Percentiles rank a stretch among this genome's conserved stretches.
Evolutionary conservation across 2,888 invertebrate species (phyloP).

Genomic region (Dasypolia templi): DNA sequence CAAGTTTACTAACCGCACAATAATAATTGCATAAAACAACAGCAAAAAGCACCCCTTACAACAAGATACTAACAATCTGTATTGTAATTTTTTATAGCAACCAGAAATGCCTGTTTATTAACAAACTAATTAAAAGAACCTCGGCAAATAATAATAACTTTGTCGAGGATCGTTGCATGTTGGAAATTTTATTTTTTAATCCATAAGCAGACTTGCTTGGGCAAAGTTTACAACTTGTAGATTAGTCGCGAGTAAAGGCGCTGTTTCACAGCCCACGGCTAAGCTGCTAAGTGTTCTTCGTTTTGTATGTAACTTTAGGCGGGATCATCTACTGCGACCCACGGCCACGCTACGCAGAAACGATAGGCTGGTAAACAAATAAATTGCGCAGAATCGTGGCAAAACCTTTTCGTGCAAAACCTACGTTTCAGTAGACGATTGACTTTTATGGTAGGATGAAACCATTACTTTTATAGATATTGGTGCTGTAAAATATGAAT

Average conservation of each 20-base stretch:
- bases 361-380: background rate
- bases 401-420: background rate
- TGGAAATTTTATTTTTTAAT: constrained; percentile 30
- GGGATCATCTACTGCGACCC: background rate
- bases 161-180: background rate
- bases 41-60: background rate
- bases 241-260: background rate
- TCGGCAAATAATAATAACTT: constrained; percentile 26
- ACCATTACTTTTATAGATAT: constrained; percentile 1
- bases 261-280: background rate
- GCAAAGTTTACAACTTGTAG: constrained; percentile 17
- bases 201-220: background rate
- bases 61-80: background rate
- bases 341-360: too few species aligned
- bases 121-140: constrained; percentile 58
- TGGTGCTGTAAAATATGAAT: constrained; percentile 28
- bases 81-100: constrained; percentile 25
- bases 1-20: background rate
- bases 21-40: constrained; percentile 17
- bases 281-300: background rate
- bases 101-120: constrained; percentile 32
- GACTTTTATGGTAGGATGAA: background rate
- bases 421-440: too few species aligned
- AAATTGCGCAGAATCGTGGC: background rate
- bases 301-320: background rate